Percentiles rank a stretch among this genome's conserved stretches.
Conservation (phyloP, 2,888 invertebrate genomes). For the Orgyia antiqua region DNA sequence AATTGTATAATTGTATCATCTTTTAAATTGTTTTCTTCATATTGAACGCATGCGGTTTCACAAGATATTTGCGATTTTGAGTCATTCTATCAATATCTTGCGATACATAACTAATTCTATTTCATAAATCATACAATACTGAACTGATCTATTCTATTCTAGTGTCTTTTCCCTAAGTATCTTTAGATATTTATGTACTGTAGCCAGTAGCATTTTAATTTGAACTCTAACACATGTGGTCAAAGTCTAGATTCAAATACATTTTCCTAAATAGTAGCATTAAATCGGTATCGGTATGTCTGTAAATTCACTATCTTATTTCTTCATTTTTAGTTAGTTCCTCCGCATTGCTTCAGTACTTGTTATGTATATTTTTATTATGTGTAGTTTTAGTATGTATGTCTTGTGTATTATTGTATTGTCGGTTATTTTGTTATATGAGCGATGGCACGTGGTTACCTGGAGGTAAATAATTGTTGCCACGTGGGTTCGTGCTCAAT, state of each 20-base stretch:
- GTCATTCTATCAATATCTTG: slow-evolving; percentile 13
- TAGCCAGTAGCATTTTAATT: slow-evolving; percentile 26
- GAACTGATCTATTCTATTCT: slow-evolving; percentile 30
- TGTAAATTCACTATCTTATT: slow-evolving; percentile 71
- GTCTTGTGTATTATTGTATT: slow-evolving; percentile 17
- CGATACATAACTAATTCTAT: slow-evolving; percentile 23
- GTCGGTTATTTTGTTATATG: slow-evolving; percentile 8
- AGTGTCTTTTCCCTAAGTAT: slow-evolving; percentile 33
- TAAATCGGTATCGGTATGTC: slow-evolving; percentile 65
- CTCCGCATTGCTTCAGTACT: slow-evolving; percentile 61
- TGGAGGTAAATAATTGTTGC: slow-evolving; percentile 72
- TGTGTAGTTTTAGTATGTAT: slow-evolving; percentile 29
- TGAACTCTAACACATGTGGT: slow-evolving; percentile 33
- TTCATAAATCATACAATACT: slow-evolving; percentile 25
- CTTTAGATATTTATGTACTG: slow-evolving; percentile 44
- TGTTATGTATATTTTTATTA: slow-evolving; percentile 30
- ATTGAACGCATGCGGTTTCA: slow-evolving; percentile 48
- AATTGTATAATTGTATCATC: neutral
- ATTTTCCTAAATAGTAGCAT: slow-evolving; percentile 44
- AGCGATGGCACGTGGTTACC: slow-evolving; percentile 55
- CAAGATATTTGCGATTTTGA: slow-evolving; percentile 35
- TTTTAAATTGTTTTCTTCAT: slow-evolving; percentile 32
- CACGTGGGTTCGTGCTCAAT: slow-evolving; percentile 67
- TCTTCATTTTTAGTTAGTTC: slow-evolving; percentile 73
- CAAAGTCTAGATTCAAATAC: slow-evolving; percentile 43